Conservation (phyloP, 2,797 vertebrate species). For the Muscicapa comitata region DNA sequence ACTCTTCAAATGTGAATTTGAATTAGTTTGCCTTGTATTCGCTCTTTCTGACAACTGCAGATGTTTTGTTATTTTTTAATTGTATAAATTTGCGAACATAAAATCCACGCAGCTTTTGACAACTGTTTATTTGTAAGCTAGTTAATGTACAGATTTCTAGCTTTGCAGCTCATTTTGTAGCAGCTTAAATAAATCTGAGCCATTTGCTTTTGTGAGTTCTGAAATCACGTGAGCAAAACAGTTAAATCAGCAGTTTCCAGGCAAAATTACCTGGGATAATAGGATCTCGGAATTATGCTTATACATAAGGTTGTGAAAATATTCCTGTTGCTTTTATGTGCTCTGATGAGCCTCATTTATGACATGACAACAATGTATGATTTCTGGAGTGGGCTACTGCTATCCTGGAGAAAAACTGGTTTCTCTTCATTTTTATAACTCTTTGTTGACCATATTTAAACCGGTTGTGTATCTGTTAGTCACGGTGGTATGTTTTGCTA, state of each 20-base stretch:
- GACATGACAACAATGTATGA: not conserved
- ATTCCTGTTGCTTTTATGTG: not conserved
- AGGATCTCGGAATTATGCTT: not conserved
- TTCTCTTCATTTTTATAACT: not conserved
- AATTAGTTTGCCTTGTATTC: not conserved
- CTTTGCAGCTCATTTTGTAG: not conserved
- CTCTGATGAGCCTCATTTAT: not conserved
- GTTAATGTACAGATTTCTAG: not conserved
- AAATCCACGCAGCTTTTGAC: not conserved
- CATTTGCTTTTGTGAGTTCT: not conserved
- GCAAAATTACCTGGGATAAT: not conserved
- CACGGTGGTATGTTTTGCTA: not conserved
- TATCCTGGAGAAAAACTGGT: not conserved
- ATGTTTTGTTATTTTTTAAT: conserved; percentile 31
- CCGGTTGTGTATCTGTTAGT: not conserved
- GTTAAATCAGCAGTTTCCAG: not conserved
- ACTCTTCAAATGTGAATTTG: not conserved
- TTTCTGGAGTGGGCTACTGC: not conserved
- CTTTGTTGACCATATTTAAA: not conserved
- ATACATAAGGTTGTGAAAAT: not conserved
- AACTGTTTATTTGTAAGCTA: not conserved
- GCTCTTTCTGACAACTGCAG: not conserved
- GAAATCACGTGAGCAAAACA: not conserved
- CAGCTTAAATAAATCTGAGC: not conserved
- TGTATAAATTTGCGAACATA: conserved; percentile 33